These are phyloP conservation scores for Pocillopora verrucosa DNA, from an alignment of 64 coral and sea anemone species.

Conservation along the genomic window DNA sequence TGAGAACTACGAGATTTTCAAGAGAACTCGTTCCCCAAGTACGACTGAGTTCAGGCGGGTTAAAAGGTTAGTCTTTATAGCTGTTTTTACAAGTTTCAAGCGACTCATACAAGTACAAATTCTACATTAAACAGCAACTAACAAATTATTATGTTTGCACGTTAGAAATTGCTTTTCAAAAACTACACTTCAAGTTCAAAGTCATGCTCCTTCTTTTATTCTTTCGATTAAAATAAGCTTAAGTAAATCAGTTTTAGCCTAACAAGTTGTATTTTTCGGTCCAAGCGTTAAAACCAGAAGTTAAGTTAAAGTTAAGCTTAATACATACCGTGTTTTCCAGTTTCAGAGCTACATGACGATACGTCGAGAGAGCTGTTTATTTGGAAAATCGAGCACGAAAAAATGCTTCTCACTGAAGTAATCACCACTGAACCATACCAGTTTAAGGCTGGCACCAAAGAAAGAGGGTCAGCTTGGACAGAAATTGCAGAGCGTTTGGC, in stretches of 20 bases:
- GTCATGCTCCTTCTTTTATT: constrained; percentile 22
- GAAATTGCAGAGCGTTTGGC: neutral
- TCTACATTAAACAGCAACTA: constrained; percentile 20
- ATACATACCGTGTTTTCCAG: too few species aligned
- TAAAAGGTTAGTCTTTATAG: constrained; percentile 14
- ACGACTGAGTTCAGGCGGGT: neutral
- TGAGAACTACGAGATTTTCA: too few species aligned
- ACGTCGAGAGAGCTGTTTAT: too few species aligned
- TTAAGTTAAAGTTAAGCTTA: too few species aligned
- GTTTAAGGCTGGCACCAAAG: neutral
- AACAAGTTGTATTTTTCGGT: neutral
- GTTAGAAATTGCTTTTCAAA: constrained; percentile 27
- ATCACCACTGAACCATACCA: constrained; percentile 2
- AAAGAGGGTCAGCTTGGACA: constrained; percentile 8
- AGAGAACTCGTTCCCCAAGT: neutral
- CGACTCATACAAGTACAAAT: constrained; percentile 5
- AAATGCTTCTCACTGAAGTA: too few species aligned
- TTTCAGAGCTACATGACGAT: too few species aligned
- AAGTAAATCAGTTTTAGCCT: constrained; percentile 13
- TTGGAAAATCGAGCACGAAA: too few species aligned
- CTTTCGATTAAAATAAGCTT: neutral
- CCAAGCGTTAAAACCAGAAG: too few species aligned
- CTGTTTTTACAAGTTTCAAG: constrained; percentile 6
- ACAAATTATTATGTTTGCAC: constrained; percentile 14
- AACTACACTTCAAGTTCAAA: constrained; percentile 9